Evolutionary conservation across 2,113 vertebrate genomes (phyloP).

Genomic region (Lepus timidus): DNA sequence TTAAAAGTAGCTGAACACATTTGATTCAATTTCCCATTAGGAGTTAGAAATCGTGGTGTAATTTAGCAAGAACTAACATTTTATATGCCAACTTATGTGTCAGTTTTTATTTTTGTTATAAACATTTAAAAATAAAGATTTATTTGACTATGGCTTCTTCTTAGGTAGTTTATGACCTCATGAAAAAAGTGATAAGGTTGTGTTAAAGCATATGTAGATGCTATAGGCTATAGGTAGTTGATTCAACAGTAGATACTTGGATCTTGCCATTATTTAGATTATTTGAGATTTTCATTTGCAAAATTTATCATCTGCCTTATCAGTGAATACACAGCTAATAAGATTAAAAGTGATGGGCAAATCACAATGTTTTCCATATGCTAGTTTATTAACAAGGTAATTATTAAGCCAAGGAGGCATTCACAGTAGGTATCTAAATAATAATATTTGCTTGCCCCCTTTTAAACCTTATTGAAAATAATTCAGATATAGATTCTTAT

Average conservation of each 20-base stretch:
- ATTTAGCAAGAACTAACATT: not conserved
- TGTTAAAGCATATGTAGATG: conserved; percentile 24
- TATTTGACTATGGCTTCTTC: not conserved
- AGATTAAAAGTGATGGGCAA: conserved; percentile 30
- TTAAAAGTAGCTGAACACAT: not conserved
- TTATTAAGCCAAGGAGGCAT: not conserved
- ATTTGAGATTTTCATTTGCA: conserved; percentile 20
- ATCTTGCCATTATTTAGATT: conserved; percentile 31
- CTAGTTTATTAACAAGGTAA: conserved; percentile 3
- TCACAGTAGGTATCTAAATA: not conserved
- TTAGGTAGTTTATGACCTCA: conserved; percentile 44
- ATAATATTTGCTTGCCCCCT: not conserved
- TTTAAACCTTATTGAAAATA: not conserved
- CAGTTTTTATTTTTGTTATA: not conserved
- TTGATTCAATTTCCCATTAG: not conserved
- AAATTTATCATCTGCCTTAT: conserved; percentile 50
- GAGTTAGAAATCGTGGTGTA: not conserved
- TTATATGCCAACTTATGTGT: not conserved
- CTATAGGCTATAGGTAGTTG: not conserved
- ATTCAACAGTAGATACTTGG: conserved; percentile 48
- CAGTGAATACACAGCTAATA: conserved; percentile 7
- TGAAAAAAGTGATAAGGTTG: conserved; percentile 19
- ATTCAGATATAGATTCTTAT: conserved; percentile 1
- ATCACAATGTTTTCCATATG: conserved; percentile 9
- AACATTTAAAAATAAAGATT: conserved; percentile 27